A percentile compares a stretch with the other conserved stretches of the same genome.
Conservation (phyloP, 2,888 invertebrate genomes). For the Omphaloscelis lunosa region DNA sequence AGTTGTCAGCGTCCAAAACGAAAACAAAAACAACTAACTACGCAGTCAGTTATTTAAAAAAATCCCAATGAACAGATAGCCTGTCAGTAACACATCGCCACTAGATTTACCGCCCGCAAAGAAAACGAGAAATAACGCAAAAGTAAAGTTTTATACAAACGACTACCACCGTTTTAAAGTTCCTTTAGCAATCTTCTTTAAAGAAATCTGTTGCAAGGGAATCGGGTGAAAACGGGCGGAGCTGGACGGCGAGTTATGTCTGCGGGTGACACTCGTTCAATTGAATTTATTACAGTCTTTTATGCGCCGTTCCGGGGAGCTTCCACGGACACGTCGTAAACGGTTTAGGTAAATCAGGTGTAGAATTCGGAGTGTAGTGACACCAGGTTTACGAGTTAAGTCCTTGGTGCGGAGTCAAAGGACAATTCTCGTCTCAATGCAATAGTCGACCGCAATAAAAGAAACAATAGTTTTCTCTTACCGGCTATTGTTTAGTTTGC, state of each 20-base stretch:
- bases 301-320: constrained; percentile 68
- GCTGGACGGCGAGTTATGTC: constrained; percentile 76
- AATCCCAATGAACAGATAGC: constrained; percentile 60
- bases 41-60: constrained; percentile 59
- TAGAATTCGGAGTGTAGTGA: constrained; percentile 50
- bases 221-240: constrained; percentile 71
- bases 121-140: constrained; percentile 73
- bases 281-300: constrained; percentile 84
- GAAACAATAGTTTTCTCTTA: constrained; percentile 35
- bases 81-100: constrained; percentile 70
- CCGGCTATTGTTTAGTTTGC: constrained; percentile 18
- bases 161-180: constrained; percentile 80
- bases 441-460: constrained; percentile 43
- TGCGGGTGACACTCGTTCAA: constrained; percentile 82
- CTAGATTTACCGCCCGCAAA: constrained; percentile 67
- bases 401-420: constrained; percentile 31
- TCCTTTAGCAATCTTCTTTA: constrained; percentile 77
- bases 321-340: constrained; percentile 67
- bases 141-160: constrained; percentile 83
- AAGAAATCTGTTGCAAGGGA: constrained; percentile 79
- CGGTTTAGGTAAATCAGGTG: constrained; percentile 69
- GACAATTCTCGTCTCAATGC: constrained; percentile 32
- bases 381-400: constrained; percentile 47
- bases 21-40: constrained; percentile 41
- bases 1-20: constrained; percentile 20